Conservation (phyloP, 2,113 vertebrate genomes). For the Rhabdomys dilectus region DNA sequence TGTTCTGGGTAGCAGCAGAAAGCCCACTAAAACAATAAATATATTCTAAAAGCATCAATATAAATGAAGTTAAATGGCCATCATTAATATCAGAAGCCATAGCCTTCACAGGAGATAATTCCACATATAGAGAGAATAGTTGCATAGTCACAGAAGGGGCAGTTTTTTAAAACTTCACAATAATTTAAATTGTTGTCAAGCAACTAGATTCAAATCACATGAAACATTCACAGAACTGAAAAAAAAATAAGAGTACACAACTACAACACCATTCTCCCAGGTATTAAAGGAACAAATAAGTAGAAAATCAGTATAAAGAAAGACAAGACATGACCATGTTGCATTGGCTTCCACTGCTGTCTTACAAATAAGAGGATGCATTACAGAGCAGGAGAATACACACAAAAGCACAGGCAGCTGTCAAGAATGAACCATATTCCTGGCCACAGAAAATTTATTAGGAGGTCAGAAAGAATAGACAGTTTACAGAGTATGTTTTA, state of each 20-base stretch:
- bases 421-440: neutral
- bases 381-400: neutral
- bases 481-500: neutral
- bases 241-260: neutral
- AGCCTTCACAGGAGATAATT: neutral
- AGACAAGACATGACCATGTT: neutral
- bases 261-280: neutral
- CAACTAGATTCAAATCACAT: neutral
- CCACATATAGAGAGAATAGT: too few relatives aligned
- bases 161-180: neutral
- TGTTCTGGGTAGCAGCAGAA: neutral
- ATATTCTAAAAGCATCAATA: neutral
- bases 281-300: conserved; percentile 18
- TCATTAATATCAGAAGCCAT: neutral
- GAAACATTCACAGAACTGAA: neutral
- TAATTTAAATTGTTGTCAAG: neutral
- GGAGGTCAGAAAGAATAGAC: neutral
- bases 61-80: neutral
- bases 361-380: neutral
- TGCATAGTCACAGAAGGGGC: neutral
- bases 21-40: neutral
- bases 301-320: neutral
- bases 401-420: neutral
- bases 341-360: neutral
- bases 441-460: neutral